A percentile compares a stretch with the other conserved stretches of the same genome.
Evolutionary conservation across 2,888 invertebrate species (phyloP).

Genomic region (Camptogramma bilineatum): DNA sequence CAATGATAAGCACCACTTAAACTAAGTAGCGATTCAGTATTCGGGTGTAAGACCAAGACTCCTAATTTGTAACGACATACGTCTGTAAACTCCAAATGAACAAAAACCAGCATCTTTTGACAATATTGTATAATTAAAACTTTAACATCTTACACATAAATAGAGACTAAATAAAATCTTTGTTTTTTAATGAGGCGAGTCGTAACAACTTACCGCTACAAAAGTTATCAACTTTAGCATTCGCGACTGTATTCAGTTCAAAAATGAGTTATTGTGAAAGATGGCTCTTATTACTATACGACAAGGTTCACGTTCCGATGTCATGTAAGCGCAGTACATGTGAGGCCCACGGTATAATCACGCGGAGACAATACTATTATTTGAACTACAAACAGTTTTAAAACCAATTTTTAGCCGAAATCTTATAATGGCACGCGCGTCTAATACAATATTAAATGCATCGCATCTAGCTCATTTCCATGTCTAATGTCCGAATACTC

Average conservation of each 20-base stretch:
- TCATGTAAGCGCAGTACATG: constrained; percentile 15
- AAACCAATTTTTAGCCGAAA: not conserved
- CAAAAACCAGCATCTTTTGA: constrained; percentile 40
- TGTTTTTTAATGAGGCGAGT: constrained; percentile 35
- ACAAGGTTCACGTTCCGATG: constrained; percentile 19
- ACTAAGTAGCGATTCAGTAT: no score
- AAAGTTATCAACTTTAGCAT: constrained; percentile 15
- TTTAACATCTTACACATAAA: constrained; percentile 38
- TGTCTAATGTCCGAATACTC: not conserved
- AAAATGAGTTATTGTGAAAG: constrained; percentile 11
- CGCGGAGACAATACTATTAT: not conserved
- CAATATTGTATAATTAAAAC: constrained; percentile 38
- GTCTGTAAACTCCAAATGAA: constrained; percentile 27
- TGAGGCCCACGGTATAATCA: constrained; percentile 3
- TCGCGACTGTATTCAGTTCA: constrained; percentile 16
- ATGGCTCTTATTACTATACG: constrained; percentile 11
- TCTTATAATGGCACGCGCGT: not conserved
- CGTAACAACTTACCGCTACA: constrained; percentile 24
- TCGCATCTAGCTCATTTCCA: not conserved
- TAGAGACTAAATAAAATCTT: constrained; percentile 41
- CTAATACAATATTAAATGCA: not conserved
- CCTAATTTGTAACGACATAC: constrained; percentile 10
- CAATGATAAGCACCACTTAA: no score
- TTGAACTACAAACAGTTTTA: not conserved
- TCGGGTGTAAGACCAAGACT: not conserved